Conservation (phyloP, 2,888 invertebrate species). For the Nomada flava region DNA sequence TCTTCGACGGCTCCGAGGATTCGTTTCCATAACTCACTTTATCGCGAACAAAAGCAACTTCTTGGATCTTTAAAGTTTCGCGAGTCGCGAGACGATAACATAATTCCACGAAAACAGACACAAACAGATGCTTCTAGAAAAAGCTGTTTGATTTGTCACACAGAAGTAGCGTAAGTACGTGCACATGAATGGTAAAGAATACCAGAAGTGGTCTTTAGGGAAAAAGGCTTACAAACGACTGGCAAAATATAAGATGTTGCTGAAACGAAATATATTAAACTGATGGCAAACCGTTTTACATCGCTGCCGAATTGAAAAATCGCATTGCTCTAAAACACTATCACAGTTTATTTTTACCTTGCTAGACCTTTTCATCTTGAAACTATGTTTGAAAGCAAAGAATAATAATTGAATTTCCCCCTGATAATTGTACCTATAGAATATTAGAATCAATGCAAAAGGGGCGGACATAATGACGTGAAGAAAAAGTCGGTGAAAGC, state of each 20-base stretch:
- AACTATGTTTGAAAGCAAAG: background rate
- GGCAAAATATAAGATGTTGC: too few relatives aligned
- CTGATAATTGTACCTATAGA: background rate
- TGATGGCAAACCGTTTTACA: too few relatives aligned
- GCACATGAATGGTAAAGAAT: background rate
- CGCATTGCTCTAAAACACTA: too few relatives aligned
- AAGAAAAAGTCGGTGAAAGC: background rate
- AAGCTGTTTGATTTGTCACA: background rate
- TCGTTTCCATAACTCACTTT: constrained; percentile 33
- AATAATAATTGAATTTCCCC: background rate
- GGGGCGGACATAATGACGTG: background rate
- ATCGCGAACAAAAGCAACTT: constrained; percentile 38
- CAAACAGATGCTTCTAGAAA: background rate
- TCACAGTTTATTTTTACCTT: too few relatives aligned
- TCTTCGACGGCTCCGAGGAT: constrained; percentile 5
- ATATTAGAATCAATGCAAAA: too few relatives aligned
- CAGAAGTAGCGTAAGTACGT: background rate
- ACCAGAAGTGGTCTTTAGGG: too few relatives aligned
- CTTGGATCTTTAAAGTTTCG: constrained; percentile 2
- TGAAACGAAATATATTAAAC: too few relatives aligned
- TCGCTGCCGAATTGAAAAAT: too few relatives aligned
- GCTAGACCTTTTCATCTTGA: too few relatives aligned
- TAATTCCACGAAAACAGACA: constrained; percentile 11
- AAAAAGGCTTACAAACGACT: too few relatives aligned
- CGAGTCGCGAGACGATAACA: background rate